Base-by-base conservation (phyloP, 2,888 invertebrate species). In the Perizoma flavofasciatum region DNA sequence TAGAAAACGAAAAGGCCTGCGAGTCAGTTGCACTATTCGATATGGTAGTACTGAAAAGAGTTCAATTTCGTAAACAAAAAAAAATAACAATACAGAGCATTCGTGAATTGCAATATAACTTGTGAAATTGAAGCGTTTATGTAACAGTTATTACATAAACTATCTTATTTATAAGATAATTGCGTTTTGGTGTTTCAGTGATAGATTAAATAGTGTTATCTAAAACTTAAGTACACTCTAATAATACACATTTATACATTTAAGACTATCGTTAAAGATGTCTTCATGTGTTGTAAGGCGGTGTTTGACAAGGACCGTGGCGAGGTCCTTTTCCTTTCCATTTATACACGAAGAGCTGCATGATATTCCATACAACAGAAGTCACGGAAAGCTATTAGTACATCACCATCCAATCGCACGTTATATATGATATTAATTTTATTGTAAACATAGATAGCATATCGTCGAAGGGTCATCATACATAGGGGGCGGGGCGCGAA, bases 381-480 rank as follows among this genome's bases (percentile, higher is more conserved):
- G 34, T 50, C 48, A 46, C 33, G 48, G 50, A 43, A 52, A 52
- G 5, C 6, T 39, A 51, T 34, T 55, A 59, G 61, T 57, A 10
- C 10, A 9, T n/a, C n/a, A n/a, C n/a, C n/a, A 54, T 33, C 32
- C 41, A 55, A 58, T 61, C 41, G 39, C 55, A 61, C 50, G 57
- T 63, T 60, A 49, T 66, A 47, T 55, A 49, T 59, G 49, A 63
- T 63, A 55, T 51, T 11, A 45, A 56, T 35, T 47, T 41, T 10
- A 41, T 22, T 44, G 58, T 62, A 56, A 61, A 68, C 65, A 66
- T 11, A 47, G 56, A 62, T 64, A 47, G 8, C 33, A n/a, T 50
- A 54, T 48, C 37, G 8, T 49, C 45, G 22, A 47, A 47, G 47
- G 54, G 59, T 59, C 54, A 49, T n/a, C 45, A 7, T 35, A 47